These are phyloP conservation scores for Eledona agricola DNA, from an alignment of 2,888 invertebrate genomes.

Conservation along the genomic window DNA sequence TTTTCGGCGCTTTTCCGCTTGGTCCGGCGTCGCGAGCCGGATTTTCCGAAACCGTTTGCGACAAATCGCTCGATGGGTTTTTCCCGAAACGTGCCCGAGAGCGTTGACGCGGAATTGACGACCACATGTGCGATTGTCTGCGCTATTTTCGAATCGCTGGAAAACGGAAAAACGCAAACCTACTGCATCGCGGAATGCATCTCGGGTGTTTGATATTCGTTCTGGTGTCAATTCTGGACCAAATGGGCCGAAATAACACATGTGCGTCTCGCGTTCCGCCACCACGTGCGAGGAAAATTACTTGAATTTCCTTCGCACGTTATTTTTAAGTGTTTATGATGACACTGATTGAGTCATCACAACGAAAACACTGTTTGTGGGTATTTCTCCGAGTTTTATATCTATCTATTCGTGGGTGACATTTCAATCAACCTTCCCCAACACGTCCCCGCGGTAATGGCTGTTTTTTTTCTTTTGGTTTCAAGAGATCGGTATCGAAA, in stretches of 20 bases:
- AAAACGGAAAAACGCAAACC: conserved; percentile 43
- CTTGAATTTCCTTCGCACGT: conserved; percentile 50
- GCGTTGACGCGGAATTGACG: conserved; percentile 45
- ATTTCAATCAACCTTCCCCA: too few relatives aligned
- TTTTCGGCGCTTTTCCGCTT: too few relatives aligned
- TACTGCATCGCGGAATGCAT: conserved; percentile 45
- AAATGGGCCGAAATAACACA: conserved; percentile 49
- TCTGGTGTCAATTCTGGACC: conserved; percentile 51
- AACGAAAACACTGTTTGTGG: conserved; percentile 23
- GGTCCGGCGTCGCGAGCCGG: too few relatives aligned
- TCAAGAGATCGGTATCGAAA: too few relatives aligned
- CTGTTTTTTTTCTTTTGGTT: too few relatives aligned
- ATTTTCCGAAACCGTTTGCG: too few relatives aligned
- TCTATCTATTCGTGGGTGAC: conserved; percentile 10
- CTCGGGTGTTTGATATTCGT: conserved; percentile 49
- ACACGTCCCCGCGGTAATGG: too few relatives aligned
- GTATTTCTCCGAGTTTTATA: conserved; percentile 20
- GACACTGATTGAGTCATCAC: conserved; percentile 37
- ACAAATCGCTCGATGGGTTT: too few relatives aligned
- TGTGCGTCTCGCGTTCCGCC: conserved; percentile 44
- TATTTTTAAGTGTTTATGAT: conserved; percentile 45
- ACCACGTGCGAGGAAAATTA: conserved; percentile 53
- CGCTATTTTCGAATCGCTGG: conserved; percentile 30
- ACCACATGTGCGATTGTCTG: conserved; percentile 52
- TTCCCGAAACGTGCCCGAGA: too few relatives aligned